phyloP scores from a whole-genome alignment of 2,888 invertebrate genomes.

The Arctia plantaginis region DNA sequence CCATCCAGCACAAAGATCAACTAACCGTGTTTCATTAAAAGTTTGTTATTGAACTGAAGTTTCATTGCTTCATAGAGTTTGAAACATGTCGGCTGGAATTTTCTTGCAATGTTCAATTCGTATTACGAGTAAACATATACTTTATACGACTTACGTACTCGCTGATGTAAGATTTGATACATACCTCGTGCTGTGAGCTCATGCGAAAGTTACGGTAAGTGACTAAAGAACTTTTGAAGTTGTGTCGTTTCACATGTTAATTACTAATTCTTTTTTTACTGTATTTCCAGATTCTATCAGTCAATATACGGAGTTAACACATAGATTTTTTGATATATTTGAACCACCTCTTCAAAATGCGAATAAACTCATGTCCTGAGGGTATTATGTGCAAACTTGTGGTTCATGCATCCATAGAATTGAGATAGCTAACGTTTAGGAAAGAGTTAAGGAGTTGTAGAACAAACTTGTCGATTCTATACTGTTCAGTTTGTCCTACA shows the following conservation, averaged over 20 bases:
- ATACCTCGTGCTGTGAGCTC: conserved; percentile 14
- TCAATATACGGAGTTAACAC: neutral
- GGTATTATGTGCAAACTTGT: no score
- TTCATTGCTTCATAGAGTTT: conserved; percentile 73
- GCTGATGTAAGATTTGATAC: conserved; percentile 29
- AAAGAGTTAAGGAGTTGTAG: no score
- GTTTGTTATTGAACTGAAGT: conserved; percentile 75
- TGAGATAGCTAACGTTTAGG: no score
- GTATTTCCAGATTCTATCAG: neutral
- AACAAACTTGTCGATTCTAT: no score
- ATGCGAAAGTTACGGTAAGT: conserved; percentile 13
- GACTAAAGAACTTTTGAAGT: conserved; percentile 21
- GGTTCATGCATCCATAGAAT: no score
- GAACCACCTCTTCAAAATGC: no score
- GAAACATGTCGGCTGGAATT: conserved; percentile 73
- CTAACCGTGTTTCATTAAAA: conserved; percentile 82
- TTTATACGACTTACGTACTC: conserved; percentile 24
- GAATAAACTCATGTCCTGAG: no score
- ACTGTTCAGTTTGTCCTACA: no score
- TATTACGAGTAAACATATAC: conserved; percentile 53
- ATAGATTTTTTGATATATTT: neutral
- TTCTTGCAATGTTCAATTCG: conserved; percentile 70
- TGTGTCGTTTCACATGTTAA: conserved; percentile 20
- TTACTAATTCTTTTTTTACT: neutral
- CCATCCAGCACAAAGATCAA: conserved; percentile 61